Evolutionary conservation across 2,797 vertebrate species (phyloP).

Genomic region (Lateolabrax maculatus): DNA sequence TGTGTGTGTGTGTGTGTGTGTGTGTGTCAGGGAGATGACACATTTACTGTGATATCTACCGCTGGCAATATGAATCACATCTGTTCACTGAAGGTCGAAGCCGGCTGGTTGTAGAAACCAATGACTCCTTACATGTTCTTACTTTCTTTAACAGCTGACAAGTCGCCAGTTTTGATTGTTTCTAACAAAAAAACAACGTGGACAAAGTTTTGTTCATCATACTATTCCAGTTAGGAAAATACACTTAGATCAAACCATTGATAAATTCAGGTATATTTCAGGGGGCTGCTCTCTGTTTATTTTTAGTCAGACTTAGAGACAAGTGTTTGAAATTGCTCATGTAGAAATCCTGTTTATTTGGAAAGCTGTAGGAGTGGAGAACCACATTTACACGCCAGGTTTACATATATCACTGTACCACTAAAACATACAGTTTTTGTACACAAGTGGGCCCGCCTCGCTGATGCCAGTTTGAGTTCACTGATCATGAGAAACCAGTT

Average conservation of each 20-base stretch:
- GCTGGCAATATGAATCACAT: slow-evolving; percentile 12
- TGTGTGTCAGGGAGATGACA: slow-evolving; percentile 13
- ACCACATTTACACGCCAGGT: too few relatives aligned
- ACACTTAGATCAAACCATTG: background rate
- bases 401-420: too few relatives aligned
- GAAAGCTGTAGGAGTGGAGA: too few relatives aligned
- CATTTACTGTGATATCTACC: background rate
- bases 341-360: too few relatives aligned
- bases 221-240: background rate
- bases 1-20: slow-evolving; percentile 2
- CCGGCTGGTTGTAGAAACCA: background rate
- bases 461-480: background rate
- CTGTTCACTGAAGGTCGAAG: background rate
- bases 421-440: background rate
- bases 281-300: too few relatives aligned
- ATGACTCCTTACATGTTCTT: background rate
- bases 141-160: background rate
- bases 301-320: too few relatives aligned
- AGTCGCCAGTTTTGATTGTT: too few relatives aligned
- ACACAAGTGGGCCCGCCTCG: too few relatives aligned
- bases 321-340: too few relatives aligned
- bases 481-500: background rate
- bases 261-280: background rate
- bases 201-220: too few relatives aligned
- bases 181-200: too few relatives aligned